Percentiles rank a stretch among this genome's conserved stretches.
Conservation (phyloP, 2,113 vertebrate species). For the Zosterops pallidus region DNA sequence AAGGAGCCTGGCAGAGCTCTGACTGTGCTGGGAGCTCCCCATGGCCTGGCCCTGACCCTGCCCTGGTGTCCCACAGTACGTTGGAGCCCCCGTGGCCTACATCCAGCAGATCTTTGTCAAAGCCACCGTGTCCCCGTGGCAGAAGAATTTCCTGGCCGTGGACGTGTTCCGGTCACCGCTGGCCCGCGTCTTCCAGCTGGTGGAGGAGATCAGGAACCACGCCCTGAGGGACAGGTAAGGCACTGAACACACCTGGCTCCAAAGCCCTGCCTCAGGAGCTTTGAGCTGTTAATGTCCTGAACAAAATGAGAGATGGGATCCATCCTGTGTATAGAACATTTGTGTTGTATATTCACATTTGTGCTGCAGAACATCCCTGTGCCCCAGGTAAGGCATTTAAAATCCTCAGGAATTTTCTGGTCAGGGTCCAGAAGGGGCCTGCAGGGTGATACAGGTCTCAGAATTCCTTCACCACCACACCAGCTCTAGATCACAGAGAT, state of each 20-base stretch:
- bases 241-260: not conserved
- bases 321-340: too few relatives aligned
- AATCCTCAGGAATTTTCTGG: too few relatives aligned
- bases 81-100: conserved; percentile 91
- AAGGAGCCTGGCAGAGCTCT: not conserved
- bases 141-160: conserved; percentile 88
- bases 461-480: not conserved
- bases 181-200: conserved; percentile 86
- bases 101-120: conserved; percentile 97
- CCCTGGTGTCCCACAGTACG: conserved; percentile 75
- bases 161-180: conserved; percentile 93
- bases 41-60: fast-evolving
- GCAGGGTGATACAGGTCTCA: not conserved
- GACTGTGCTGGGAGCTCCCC: not conserved
- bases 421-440: not conserved
- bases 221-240: conserved; percentile 86
- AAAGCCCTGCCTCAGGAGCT: too few relatives aligned
- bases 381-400: too few relatives aligned
- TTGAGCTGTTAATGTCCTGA: too few relatives aligned
- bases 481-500: fast-evolving
- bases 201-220: conserved; percentile 95
- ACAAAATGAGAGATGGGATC: too few relatives aligned
- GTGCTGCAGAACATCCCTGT: not conserved
- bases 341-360: too few relatives aligned
- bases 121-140: conserved; percentile 93